Conservation (phyloP, 53 echinoderm and acorn worm species). For the Antedon mediterranea region DNA sequence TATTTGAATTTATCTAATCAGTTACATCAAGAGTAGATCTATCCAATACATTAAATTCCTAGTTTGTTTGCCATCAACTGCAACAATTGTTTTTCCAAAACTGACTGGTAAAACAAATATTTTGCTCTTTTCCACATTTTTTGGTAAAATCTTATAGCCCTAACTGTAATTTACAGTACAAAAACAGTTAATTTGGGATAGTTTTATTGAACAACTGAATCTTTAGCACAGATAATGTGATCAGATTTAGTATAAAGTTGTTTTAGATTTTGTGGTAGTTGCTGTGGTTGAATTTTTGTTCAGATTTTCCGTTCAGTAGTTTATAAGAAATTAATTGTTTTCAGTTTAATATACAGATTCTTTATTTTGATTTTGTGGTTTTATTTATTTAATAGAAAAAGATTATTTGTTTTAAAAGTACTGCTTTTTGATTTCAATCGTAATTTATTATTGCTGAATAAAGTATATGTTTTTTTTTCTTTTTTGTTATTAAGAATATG, state of each 20-base stretch:
- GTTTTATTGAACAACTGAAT: not conserved
- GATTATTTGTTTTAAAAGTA: not conserved
- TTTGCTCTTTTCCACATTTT: too few species aligned
- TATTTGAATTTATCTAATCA: too few species aligned
- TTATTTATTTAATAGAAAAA: conserved; percentile 1
- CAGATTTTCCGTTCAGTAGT: conserved; percentile 1
- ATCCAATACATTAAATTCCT: too few species aligned
- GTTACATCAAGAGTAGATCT: too few species aligned
- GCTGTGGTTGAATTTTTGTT: not conserved
- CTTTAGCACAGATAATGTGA: not conserved
- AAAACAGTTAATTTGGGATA: too few species aligned
- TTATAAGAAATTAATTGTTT: not conserved
- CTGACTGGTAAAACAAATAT: too few species aligned
- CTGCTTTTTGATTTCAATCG: not conserved
- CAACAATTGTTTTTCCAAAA: too few species aligned
- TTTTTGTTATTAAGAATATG: not conserved
- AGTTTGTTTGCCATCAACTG: too few species aligned
- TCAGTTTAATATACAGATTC: not conserved
- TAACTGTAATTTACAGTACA: too few species aligned
- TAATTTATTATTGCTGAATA: not conserved
- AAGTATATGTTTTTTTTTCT: not conserved
- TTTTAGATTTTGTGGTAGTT: not conserved
- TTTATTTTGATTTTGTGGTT: not conserved
- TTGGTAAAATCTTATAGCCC: too few species aligned
- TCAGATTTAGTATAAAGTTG: not conserved